Conservation (phyloP, 2,888 invertebrate genomes). For the Ochlodes sylvanus region DNA sequence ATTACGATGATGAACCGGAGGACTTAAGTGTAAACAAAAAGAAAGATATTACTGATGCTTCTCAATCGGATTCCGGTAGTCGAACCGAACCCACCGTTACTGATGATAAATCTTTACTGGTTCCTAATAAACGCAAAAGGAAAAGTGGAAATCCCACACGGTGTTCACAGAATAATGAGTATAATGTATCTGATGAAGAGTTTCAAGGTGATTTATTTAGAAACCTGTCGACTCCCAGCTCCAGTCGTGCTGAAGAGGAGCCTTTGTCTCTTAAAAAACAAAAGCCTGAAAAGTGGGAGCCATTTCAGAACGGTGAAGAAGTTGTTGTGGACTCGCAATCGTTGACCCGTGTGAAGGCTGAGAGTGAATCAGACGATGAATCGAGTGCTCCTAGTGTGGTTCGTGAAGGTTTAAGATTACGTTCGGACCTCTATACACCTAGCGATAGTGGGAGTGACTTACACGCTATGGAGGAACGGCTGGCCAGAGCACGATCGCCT, state of each 20-base stretch:
- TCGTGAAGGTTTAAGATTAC: slow-evolving; percentile 76
- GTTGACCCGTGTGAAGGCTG: slow-evolving; percentile 73
- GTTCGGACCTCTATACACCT: slow-evolving; percentile 79
- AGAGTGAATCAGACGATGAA: slow-evolving; percentile 81
- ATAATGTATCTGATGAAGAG: slow-evolving; percentile 79
- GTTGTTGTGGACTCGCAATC: slow-evolving; percentile 72
- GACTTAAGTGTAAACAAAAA: slow-evolving; percentile 89
- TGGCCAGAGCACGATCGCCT: slow-evolving; percentile 81
- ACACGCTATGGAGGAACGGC: slow-evolving; percentile 79
- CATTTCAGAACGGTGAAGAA: slow-evolving; percentile 79
- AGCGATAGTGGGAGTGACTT: slow-evolving; percentile 80
- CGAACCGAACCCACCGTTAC: slow-evolving; percentile 67
- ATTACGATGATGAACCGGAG: slow-evolving; percentile 86
- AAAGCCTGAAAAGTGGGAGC: slow-evolving; percentile 73
- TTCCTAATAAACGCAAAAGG: slow-evolving; percentile 90
- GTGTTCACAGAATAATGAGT: slow-evolving; percentile 86
- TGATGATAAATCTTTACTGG: slow-evolving; percentile 77
- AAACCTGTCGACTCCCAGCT: slow-evolving; percentile 72
- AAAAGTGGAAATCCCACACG: slow-evolving; percentile 93
- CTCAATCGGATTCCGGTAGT: slow-evolving; percentile 54
- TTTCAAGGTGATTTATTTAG: slow-evolving; percentile 75
- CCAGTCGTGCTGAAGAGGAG: slow-evolving; percentile 72
- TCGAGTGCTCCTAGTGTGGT: slow-evolving; percentile 80
- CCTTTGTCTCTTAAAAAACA: slow-evolving; percentile 80
- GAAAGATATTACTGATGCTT: slow-evolving; percentile 82